phyloP scores from a whole-genome alignment of 2,113 vertebrate species.

The Cephalopterus ornatus region DNA sequence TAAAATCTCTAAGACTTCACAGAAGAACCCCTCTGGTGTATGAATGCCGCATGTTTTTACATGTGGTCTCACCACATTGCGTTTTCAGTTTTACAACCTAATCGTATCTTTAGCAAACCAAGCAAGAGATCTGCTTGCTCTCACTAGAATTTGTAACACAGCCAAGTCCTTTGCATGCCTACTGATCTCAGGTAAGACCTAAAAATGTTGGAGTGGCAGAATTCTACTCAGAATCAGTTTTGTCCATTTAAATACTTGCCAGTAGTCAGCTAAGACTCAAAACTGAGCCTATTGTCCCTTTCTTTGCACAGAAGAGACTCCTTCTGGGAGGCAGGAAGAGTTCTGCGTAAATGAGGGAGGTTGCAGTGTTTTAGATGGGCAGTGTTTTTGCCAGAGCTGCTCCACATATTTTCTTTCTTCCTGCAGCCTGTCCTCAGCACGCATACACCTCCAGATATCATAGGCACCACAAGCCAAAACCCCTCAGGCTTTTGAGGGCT shows the following conservation, averaged over 20 bases:
- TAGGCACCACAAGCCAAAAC: background rate
- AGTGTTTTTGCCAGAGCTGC: background rate
- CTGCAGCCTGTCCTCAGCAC: background rate
- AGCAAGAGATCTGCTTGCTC: background rate
- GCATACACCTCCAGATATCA: background rate
- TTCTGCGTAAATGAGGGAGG: background rate
- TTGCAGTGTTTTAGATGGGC: background rate
- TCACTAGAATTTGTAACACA: background rate
- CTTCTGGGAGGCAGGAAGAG: background rate
- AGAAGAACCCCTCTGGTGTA: background rate
- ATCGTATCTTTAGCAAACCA: background rate
- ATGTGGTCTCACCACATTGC: background rate
- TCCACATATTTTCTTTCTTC: background rate
- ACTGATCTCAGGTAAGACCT: background rate
- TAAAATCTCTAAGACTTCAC: conserved; percentile 47
- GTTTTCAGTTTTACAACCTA: background rate
- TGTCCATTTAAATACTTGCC: background rate
- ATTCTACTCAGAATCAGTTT: background rate
- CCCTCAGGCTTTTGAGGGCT: background rate
- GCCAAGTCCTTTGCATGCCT: background rate
- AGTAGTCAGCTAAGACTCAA: background rate
- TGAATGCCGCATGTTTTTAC: background rate
- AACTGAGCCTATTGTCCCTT: background rate
- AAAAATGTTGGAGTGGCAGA: background rate
- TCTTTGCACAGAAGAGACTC: background rate